Evolutionary conservation across 2,888 invertebrate genomes (phyloP).

Genomic region (Ormyrus thymus): DNA sequence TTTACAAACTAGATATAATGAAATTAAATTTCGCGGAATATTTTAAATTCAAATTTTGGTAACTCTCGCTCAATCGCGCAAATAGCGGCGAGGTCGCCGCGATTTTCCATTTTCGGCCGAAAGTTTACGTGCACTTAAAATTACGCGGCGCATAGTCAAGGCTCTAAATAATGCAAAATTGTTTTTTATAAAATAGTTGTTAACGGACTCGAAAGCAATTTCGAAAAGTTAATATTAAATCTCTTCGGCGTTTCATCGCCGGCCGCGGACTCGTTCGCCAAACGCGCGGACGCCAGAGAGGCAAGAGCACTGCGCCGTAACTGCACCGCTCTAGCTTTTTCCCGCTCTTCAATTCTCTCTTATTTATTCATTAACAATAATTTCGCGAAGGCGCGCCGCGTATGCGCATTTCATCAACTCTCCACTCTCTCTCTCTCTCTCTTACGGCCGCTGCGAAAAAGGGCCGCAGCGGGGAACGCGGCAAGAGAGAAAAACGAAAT

Average conservation of each 20-base stretch:
- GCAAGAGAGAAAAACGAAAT: conserved; percentile 35
- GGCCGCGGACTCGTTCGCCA: neutral
- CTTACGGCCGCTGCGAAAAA: neutral
- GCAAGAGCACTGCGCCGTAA: too few species aligned
- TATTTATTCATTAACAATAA: conserved; percentile 55
- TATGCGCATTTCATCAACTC: conserved; percentile 33
- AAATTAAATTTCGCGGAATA: too few species aligned
- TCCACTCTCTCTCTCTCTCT: too few species aligned
- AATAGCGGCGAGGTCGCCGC: too few species aligned
- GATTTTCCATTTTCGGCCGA: too few species aligned
- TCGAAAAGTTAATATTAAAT: conserved; percentile 42
- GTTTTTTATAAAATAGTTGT: neutral
- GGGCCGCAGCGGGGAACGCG: neutral
- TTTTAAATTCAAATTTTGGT: too few species aligned
- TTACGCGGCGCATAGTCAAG: too few species aligned
- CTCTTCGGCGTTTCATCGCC: neutral
- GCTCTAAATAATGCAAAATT: too few species aligned
- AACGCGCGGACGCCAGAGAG: too few species aligned
- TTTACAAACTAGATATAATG: too few species aligned
- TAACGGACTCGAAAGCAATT: conserved; percentile 13
- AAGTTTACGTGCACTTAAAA: too few species aligned
- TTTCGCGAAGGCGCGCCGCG: conserved; percentile 32
- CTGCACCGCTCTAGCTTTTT: neutral
- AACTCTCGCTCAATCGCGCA: too few species aligned
- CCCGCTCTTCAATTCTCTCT: conserved; percentile 37